These are phyloP conservation scores for Manis javanica DNA, from an alignment of 2,797 vertebrate genomes.

Conservation along the genomic window DNA sequence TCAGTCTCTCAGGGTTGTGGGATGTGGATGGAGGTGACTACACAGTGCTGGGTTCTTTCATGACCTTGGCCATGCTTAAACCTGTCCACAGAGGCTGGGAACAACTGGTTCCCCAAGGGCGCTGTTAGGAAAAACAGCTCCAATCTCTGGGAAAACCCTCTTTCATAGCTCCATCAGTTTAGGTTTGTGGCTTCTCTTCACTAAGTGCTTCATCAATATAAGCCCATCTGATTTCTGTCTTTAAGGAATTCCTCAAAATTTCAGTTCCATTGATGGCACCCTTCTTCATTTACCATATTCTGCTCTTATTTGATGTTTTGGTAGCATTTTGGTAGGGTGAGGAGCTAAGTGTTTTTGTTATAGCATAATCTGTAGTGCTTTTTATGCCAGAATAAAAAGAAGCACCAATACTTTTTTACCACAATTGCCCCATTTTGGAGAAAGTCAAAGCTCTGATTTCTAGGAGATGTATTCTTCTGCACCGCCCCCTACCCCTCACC, in stretches of 20 bases:
- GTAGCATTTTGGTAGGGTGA: neutral
- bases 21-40: neutral
- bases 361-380: neutral
- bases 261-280: neutral
- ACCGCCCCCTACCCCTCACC: neutral
- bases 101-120: neutral
- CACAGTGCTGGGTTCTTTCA: neutral
- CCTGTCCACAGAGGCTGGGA: neutral
- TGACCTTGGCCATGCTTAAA: neutral
- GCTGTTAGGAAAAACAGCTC: neutral
- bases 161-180: neutral
- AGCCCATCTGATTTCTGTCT: neutral
- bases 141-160: neutral
- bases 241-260: neutral
- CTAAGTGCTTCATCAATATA: neutral
- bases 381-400: neutral
- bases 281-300: neutral
- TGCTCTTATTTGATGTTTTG: neutral
- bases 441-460: neutral
- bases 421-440: neutral
- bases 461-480: neutral
- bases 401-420: neutral
- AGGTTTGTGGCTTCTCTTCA: neutral
- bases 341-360: neutral
- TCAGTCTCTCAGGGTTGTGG: neutral